Evolutionary conservation across 2,797 vertebrate genomes (phyloP).

Genomic region (Fundulus diaphanus): DNA sequence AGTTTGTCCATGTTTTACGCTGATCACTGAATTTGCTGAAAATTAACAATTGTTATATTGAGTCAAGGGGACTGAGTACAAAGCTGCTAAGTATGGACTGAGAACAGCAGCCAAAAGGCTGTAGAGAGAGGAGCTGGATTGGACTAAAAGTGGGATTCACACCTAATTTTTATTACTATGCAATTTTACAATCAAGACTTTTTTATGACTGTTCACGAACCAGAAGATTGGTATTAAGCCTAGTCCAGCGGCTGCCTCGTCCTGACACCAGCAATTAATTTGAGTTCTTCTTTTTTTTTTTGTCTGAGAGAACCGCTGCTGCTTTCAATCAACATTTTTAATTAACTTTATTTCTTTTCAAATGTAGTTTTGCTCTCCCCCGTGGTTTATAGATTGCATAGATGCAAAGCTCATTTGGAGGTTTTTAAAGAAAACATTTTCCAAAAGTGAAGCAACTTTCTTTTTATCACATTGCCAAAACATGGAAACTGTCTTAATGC

Average conservation of each 20-base stretch:
- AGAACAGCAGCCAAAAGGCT: no score
- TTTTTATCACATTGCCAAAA: constrained; percentile 6
- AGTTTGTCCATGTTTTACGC: no score
- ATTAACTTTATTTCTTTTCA: constrained; percentile 25
- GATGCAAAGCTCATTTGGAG: constrained; percentile 22
- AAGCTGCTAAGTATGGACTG: no score
- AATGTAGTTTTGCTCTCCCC: constrained; percentile 7
- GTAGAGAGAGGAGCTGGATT: no score
- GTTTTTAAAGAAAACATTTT: constrained; percentile 20
- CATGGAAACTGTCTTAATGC: background rate
- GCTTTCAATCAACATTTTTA: constrained; percentile 21
- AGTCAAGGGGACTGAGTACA: no score
- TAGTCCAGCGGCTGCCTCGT: background rate
- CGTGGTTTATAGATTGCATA: constrained; percentile 5
- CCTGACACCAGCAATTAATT: background rate
- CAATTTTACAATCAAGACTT: background rate
- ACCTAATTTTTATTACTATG: background rate
- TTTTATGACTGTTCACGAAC: background rate
- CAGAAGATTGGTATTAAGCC: background rate
- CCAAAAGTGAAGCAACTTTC: constrained; percentile 15
- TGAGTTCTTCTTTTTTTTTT: constrained; percentile 17
- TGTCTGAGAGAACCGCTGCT: constrained; percentile 17
- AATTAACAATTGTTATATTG: no score
- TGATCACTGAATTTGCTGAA: no score
- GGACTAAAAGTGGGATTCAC: no score